Evolutionary conservation across 1,140 invertebrate genomes (phyloP), one percentile per base, ranked within the genome.

Genomic region (Apis florea): DNA sequence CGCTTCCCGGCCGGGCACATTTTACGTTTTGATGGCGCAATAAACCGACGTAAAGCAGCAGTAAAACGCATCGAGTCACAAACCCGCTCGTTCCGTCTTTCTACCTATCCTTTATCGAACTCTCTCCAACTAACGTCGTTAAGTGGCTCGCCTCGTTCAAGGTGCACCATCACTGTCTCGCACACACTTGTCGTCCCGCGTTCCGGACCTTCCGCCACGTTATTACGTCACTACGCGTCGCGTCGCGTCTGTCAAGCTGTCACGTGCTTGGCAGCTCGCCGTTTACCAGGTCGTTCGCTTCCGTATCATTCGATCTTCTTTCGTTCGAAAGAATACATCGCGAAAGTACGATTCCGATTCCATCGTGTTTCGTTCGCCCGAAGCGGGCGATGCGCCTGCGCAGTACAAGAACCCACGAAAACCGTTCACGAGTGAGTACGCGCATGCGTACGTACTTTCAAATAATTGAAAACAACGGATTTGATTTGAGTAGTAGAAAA

Each of bases 21-120:
- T 94, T 94, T 93, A 94, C 93, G 93, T 92, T 93, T 93, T 93
- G 92, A 94, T 93, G 92, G 92, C 89, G 93, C 92, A 93, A 93
- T 94, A 94, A 94, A 94, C 87, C 89, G 92, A 71, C 93, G 90
- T 93, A 93, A 93, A 93, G 92, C 90, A 93, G 92, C 91, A 92
- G 90, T 94, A 94, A 94, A 94, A 94, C 91, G 92, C 93, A 94
- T 94, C 90, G 92, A 94, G 92, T 92, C 92, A 91, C 93, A 93
- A 94, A 92, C 93, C 93, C 92, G 58, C 79, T 74, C 69, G 59
- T 47, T 72, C 81, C 72, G 67, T 87, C 83, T 78, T 40, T 40
- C 49, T 79, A 58, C 21, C 72, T 77, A 9, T 24, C n/a, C n/a
- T 31, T 40, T 21, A 17, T 26, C 49, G n/a, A 13, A 13, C 51